These are phyloP conservation scores for Tachycineta bicolor DNA, from an alignment of 2,113 vertebrate species.

Conservation along the genomic window DNA sequence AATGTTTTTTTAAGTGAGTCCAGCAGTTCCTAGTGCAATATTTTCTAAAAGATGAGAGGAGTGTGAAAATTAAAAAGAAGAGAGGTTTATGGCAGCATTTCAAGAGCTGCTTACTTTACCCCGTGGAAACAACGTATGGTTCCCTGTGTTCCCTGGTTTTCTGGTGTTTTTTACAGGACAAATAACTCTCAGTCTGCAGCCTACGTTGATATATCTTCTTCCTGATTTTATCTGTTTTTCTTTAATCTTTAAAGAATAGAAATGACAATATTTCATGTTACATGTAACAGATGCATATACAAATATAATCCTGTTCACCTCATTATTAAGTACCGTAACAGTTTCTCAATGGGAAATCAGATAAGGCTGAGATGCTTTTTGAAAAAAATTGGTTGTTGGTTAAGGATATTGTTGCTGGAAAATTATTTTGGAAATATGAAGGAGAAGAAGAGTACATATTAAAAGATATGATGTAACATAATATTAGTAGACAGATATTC, in stretches of 20 bases:
- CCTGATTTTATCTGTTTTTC: neutral
- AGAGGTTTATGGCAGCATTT: neutral
- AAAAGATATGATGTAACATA: neutral
- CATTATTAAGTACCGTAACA: neutral
- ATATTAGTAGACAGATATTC: neutral
- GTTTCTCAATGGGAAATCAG: neutral
- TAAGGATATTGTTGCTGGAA: neutral
- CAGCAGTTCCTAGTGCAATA: constrained; percentile 31
- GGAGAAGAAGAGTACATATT: neutral
- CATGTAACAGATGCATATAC: neutral
- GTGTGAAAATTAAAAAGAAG: constrained; percentile 38
- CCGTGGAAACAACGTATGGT: neutral
- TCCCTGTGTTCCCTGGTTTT: neutral
- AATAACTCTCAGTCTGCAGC: neutral
- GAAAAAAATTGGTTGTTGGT: neutral
- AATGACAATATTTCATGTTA: neutral
- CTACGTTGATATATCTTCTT: neutral
- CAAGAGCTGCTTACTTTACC: neutral
- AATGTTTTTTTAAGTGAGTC: neutral
- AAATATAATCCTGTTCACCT: neutral
- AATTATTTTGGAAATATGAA: neutral
- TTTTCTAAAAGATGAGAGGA: constrained; percentile 37
- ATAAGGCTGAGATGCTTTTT: neutral
- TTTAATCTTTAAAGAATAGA: neutral
- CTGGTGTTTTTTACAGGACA: neutral